A percentile compares a stretch with the other conserved stretches of the same genome.
phyloP scores from a whole-genome alignment of 2,888 invertebrate genomes.

The Sylvicola fuscatus region DNA sequence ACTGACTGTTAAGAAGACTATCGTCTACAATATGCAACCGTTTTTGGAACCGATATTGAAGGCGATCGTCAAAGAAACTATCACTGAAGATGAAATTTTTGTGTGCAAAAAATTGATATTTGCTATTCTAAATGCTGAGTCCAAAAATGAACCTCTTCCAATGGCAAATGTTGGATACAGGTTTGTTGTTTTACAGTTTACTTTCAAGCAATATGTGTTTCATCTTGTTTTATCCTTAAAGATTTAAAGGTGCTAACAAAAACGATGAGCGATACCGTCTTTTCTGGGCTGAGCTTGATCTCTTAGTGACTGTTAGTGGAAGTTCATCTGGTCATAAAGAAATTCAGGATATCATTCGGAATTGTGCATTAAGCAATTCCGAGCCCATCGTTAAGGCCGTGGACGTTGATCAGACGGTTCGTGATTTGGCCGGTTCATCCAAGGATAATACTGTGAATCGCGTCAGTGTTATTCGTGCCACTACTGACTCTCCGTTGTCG shows the following conservation, averaged over 20 bases:
- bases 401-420: no score
- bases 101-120: conserved; percentile 73
- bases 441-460: background rate
- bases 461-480: conserved; percentile 43
- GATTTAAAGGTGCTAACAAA: conserved; percentile 24
- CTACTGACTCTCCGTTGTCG: conserved; percentile 71
- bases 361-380: conserved; percentile 46
- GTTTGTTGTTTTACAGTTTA: conserved; percentile 16
- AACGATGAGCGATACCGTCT: conserved; percentile 81
- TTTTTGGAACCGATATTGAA: conserved; percentile 62
- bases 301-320: conserved; percentile 54
- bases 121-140: conserved; percentile 58
- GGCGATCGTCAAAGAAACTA: conserved; percentile 58
- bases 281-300: conserved; percentile 79
- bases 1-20: no score
- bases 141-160: conserved; percentile 62
- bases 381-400: conserved; percentile 12
- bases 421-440: no score
- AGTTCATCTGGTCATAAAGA: conserved; percentile 60
- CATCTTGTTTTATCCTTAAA: conserved; percentile 12
- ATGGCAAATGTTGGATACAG: conserved; percentile 41
- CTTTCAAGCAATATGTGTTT: background rate
- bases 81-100: conserved; percentile 69
- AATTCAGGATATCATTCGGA: conserved; percentile 59
- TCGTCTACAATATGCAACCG: conserved; percentile 20